phyloP scores from a whole-genome alignment of 2,797 vertebrate species.

The Phalloptychus januarius region DNA sequence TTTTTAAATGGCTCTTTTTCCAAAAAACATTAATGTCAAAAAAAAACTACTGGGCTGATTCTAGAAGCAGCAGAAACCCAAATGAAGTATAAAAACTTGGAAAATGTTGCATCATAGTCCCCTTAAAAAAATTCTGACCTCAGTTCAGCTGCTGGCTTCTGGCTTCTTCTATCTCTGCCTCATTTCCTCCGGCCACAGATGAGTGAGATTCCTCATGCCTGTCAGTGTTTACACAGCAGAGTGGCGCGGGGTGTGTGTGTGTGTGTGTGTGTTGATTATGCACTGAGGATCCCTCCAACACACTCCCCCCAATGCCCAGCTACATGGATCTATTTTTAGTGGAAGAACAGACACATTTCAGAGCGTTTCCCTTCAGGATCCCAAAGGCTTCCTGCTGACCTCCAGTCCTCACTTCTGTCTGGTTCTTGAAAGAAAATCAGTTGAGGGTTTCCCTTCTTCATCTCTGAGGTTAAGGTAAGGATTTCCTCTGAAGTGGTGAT shows the following conservation, averaged over 20 bases:
- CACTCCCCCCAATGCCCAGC: neutral
- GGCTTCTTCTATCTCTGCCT: slow-evolving; percentile 39
- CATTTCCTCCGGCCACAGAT: slow-evolving; percentile 60
- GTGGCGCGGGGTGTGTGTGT: neutral
- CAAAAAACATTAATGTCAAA: no score
- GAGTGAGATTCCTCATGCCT: slow-evolving; percentile 64
- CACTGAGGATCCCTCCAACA: slow-evolving; percentile 25
- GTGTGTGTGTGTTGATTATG: slow-evolving; percentile 31
- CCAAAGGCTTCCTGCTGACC: slow-evolving; percentile 6
- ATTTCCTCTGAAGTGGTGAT: slow-evolving; percentile 32
- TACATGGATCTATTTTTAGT: neutral
- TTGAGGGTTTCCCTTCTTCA: neutral
- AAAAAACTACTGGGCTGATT: no score
- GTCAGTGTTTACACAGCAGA: slow-evolving; percentile 53
- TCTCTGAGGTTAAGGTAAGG: slow-evolving; percentile 5
- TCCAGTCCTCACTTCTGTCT: neutral
- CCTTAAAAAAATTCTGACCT: slow-evolving; percentile 5
- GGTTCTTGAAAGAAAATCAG: neutral
- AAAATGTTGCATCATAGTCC: no score
- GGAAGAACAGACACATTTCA: neutral
- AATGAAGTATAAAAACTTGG: no score
- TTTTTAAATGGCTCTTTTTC: no score
- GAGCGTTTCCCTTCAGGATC: neutral
- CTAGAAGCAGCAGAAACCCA: no score
- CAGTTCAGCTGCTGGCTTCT: slow-evolving; percentile 23